Percentiles rank a stretch among this genome's conserved stretches.
These are phyloP conservation scores for Furcifer pardalis DNA, from an alignment of 2,797 vertebrate species.

Conservation along the genomic window DNA sequence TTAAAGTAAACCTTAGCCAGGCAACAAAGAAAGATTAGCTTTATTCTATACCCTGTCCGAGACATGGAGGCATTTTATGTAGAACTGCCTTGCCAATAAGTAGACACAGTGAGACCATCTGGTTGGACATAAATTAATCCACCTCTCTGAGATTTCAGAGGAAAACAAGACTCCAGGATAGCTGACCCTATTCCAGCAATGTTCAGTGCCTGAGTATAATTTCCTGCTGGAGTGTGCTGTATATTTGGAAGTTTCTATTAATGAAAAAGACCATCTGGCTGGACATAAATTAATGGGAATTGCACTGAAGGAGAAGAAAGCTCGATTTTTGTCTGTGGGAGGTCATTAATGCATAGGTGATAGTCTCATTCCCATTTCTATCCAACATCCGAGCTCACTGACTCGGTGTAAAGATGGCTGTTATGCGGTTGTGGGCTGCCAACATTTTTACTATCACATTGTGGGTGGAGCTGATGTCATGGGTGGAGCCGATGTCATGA, in stretches of 20 bases:
- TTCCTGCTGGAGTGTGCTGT: conserved; percentile 45
- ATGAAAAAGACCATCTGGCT: not conserved
- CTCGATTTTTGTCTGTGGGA: too few species aligned
- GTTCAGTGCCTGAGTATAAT: conserved; percentile 37
- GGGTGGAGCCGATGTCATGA: too few species aligned
- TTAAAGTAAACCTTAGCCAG: rapidly evolving
- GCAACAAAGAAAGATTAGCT: conserved; percentile 6
- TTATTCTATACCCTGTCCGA: not conserved
- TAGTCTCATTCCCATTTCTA: too few species aligned
- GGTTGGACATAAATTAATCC: conserved; percentile 54
- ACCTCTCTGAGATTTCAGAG: conserved; percentile 41
- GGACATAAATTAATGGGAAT: too few species aligned
- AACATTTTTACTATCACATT: too few species aligned
- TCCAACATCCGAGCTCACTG: too few species aligned
- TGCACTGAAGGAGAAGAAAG: too few species aligned
- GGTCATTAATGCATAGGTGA: too few species aligned
- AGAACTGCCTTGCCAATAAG: not conserved
- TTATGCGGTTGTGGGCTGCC: too few species aligned
- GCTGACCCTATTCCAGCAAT: conserved; percentile 48
- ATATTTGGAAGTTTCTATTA: conserved; percentile 54
- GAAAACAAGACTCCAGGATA: conserved; percentile 53
- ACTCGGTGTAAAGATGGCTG: too few species aligned
- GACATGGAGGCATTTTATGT: not conserved
- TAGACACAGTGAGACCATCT: conserved; percentile 42
- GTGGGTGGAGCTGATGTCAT: too few species aligned